Base-by-base conservation (phyloP, 2,113 vertebrate species). In the Silurus meridionalis region DNA sequence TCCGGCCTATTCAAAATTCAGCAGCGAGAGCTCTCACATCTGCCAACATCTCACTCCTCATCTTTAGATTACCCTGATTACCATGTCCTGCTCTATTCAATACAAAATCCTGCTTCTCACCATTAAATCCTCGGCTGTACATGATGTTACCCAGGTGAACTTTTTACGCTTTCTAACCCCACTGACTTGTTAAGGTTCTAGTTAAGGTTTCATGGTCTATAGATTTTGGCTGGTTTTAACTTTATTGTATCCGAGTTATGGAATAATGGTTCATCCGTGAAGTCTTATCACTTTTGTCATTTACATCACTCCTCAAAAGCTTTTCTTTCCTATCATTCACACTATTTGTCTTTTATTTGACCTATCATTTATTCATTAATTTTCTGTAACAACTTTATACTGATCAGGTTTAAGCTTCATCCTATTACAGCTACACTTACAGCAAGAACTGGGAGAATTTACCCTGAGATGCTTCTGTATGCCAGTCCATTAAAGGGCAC, bases 41-140 rank as follows among this genome's bases (percentile, higher is more conserved):
- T 79, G 75, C 75, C 75, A 78, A 25, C 50, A 78, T 78, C n/a
- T 55, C n/a, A 57, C n/a, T 78, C 52, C 75, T 78, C 58, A n/a
- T 57, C 53, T 28, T 57, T 57, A 57, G 53, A 58, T 58, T 79
- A 28, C 14, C n/a, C 53, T 58, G 25, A 80, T 80, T 80, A 61
- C 57, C 28, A 21, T 61, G 8, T 2, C 48, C 25, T 60, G 28
- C 25, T 19, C 5, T 60, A 80, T 80, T 37, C 28, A 48, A 61
- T 80, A 11, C 77, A 37, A 80, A 58, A 80, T 80, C 8, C 15
- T 46, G 5, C 13, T 80, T 58, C n/a, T 79, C 75, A 28, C n/a
- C 19, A 1, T 28, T 57, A 28, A 78, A 78, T 11, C 13, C n/a
- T 79, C 58, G 53, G 53, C 14, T 79, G 53, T 58, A 19, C 6